These are phyloP conservation scores for Coregonus clupeaformis DNA, from an alignment of 2,113 vertebrate species.

Conservation along the genomic window DNA sequence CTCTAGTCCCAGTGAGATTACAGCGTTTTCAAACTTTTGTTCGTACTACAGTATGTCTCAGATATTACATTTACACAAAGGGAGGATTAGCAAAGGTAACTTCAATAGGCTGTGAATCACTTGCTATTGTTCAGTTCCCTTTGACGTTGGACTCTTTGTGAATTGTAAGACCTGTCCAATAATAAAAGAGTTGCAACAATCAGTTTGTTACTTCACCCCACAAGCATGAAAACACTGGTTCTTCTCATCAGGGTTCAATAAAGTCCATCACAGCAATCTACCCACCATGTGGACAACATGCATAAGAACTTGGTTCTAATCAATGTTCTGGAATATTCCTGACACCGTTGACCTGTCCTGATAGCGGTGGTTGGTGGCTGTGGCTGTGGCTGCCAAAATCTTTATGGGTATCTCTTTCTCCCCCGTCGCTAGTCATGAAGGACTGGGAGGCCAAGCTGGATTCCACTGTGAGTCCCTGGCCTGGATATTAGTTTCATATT, in stretches of 20 bases:
- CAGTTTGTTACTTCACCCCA: not conserved
- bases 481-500: conserved; percentile 67
- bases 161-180: not conserved
- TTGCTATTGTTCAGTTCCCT: not conserved
- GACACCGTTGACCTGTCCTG: conserved; percentile 50
- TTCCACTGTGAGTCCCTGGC: conserved; percentile 62
- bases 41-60: no score
- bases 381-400: conserved; percentile 58
- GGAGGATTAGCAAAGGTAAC: not conserved
- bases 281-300: conserved; percentile 9
- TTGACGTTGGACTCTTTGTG: not conserved
- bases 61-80: no score
- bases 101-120: not conserved
- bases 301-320: conserved; percentile 30
- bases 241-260: not conserved
- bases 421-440: conserved; percentile 39
- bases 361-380: conserved; percentile 48
- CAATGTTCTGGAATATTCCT: conserved; percentile 49
- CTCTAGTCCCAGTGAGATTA: not conserved
- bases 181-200: not conserved
- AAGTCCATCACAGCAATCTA: not conserved
- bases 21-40: not conserved
- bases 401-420: conserved; percentile 61
- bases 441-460: conserved; percentile 50
- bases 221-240: conserved; percentile 9